Percentiles rank a stretch among this genome's conserved stretches.
Conservation (phyloP, 2,113 vertebrate species). For the Syngnathus typhle region DNA sequence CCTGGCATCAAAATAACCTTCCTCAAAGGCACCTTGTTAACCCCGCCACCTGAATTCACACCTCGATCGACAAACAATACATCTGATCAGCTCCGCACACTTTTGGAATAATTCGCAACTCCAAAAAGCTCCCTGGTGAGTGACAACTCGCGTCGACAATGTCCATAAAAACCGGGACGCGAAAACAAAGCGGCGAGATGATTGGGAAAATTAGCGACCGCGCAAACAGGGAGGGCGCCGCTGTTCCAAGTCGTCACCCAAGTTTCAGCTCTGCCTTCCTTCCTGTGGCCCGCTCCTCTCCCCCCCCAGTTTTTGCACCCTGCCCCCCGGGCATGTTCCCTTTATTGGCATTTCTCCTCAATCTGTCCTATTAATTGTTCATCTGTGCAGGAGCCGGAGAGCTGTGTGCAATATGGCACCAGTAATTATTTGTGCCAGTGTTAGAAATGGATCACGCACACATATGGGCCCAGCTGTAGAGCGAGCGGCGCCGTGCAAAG, state of each 20-base stretch:
- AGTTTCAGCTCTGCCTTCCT: slow-evolving; percentile 37
- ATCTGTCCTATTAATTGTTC: slow-evolving; percentile 71
- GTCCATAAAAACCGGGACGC: too few species aligned
- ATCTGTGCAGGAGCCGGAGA: slow-evolving; percentile 60
- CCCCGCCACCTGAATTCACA: slow-evolving; percentile 64
- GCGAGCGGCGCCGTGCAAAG: slow-evolving; percentile 4
- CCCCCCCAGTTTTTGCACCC: slow-evolving; percentile 28
- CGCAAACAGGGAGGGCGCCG: slow-evolving; percentile 29
- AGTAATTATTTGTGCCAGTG: slow-evolving; percentile 65
- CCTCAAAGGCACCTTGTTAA: slow-evolving; percentile 58
- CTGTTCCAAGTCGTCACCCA: slow-evolving; percentile 21
- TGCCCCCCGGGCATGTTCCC: slow-evolving; percentile 54
- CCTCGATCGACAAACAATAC: slow-evolving; percentile 43
- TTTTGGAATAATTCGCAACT: background rate
- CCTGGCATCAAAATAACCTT: slow-evolving; percentile 60
- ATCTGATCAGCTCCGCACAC: slow-evolving; percentile 2
- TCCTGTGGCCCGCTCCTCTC: background rate
- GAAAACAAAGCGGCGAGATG: background rate
- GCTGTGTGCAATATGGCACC: slow-evolving; percentile 54
- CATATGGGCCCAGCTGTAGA: slow-evolving; percentile 37
- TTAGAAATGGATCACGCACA: slow-evolving; percentile 26
- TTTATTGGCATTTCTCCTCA: slow-evolving; percentile 65
- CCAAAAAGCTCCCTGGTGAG: background rate
- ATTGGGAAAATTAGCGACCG: background rate
- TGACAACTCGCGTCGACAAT: too few species aligned